These are phyloP conservation scores for Hippocampus abdominalis DNA, from an alignment of 2,113 vertebrate species.

Conservation along the genomic window DNA sequence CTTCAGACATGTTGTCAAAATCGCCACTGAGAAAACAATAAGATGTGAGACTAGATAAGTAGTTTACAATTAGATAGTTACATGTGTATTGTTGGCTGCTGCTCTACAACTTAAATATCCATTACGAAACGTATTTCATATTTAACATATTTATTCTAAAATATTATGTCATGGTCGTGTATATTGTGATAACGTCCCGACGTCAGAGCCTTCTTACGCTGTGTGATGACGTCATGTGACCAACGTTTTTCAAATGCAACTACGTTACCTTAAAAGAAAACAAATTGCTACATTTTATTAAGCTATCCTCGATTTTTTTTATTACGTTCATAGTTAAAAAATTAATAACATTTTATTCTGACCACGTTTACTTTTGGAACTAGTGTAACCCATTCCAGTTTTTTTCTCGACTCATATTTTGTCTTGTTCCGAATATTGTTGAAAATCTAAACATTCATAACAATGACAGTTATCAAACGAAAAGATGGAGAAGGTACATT, in stretches of 20 bases:
- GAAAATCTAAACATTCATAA: background rate
- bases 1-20: conserved; percentile 37
- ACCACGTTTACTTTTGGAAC: background rate
- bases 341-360: background rate
- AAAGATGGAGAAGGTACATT: background rate
- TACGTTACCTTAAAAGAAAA: background rate
- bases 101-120: background rate
- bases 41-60: background rate
- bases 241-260: background rate
- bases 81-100: background rate
- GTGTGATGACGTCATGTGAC: background rate
- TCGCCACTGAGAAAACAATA: conserved; percentile 4
- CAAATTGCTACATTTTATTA: background rate
- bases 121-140: background rate
- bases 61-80: background rate
- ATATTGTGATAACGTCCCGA: background rate
- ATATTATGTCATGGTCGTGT: background rate
- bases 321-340: background rate
- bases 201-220: background rate
- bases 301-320: background rate
- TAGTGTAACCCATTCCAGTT: background rate
- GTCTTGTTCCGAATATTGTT: background rate
- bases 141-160: background rate
- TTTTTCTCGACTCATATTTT: background rate
- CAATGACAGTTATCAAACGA: background rate